These are phyloP conservation scores for Cyclina sinensis DNA, from an alignment of 1,140 invertebrate species.

Conservation along the genomic window DNA sequence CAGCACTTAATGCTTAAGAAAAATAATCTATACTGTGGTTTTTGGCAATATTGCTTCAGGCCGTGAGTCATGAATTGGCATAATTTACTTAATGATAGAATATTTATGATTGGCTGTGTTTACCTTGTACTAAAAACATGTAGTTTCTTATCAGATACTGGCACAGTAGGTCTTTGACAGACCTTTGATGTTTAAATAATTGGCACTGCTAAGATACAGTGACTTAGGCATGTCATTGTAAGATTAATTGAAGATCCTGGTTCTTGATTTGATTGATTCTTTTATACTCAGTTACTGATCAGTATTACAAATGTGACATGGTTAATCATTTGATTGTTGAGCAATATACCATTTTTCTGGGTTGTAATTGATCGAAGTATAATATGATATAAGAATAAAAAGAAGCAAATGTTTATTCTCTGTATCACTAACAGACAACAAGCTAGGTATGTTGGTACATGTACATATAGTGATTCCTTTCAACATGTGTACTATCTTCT, in stretches of 20 bases:
- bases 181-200: background rate
- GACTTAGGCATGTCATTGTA: background rate
- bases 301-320: background rate
- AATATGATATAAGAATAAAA: too few species aligned
- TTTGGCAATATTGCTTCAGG: too few species aligned
- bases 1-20: too few species aligned
- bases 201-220: conserved; percentile 2
- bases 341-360: too few species aligned
- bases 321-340: too few species aligned
- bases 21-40: too few species aligned
- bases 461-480: too few species aligned
- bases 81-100: background rate
- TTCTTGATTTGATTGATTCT: conserved; percentile 9
- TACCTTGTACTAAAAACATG: background rate
- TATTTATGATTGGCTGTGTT: background rate
- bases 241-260: conserved; percentile 1
- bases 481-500: too few species aligned
- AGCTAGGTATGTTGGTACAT: too few species aligned
- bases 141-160: conserved; percentile 10
- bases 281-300: background rate
- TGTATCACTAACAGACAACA: too few species aligned
- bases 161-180: background rate
- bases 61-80: background rate
- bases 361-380: too few species aligned
- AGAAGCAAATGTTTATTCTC: too few species aligned